Conservation (phyloP, 2,888 invertebrate species). For the Morpho deidamia region DNA sequence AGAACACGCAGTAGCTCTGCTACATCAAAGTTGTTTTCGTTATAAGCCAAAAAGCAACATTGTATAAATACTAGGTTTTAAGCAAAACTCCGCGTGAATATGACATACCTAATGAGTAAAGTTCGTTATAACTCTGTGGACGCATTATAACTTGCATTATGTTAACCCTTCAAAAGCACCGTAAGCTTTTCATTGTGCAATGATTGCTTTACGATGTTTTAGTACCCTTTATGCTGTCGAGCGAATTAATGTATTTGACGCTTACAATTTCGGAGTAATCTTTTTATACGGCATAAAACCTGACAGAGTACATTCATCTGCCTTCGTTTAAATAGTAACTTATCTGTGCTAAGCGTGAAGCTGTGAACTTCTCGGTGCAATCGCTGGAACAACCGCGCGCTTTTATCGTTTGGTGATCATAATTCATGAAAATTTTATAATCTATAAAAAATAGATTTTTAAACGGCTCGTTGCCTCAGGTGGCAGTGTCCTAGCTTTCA, state of each 20-base stretch:
- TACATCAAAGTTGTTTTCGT: too few relatives aligned
- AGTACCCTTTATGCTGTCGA: slow-evolving; percentile 8
- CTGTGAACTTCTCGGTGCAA: too few relatives aligned
- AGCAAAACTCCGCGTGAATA: background rate
- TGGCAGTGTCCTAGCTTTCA: too few relatives aligned
- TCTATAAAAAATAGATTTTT: too few relatives aligned
- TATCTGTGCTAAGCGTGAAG: background rate
- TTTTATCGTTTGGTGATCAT: too few relatives aligned
- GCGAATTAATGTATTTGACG: slow-evolving; percentile 3
- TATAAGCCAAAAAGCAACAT: too few relatives aligned
- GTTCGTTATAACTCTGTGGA: background rate
- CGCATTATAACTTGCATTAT: background rate
- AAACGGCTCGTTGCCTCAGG: too few relatives aligned
- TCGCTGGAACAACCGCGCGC: too few relatives aligned
- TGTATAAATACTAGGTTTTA: background rate
- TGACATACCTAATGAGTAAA: background rate
- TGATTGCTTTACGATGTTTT: slow-evolving; percentile 3
- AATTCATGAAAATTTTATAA: too few relatives aligned
- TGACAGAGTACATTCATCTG: background rate
- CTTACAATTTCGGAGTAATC: background rate
- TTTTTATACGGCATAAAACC: background rate
- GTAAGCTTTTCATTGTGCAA: background rate
- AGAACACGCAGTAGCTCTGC: too few relatives aligned
- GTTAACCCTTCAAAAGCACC: background rate
- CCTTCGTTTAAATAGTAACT: too few relatives aligned